phyloP scores from a whole-genome alignment of 1,140 invertebrate species.

The Aleiodes sp. region DNA sequence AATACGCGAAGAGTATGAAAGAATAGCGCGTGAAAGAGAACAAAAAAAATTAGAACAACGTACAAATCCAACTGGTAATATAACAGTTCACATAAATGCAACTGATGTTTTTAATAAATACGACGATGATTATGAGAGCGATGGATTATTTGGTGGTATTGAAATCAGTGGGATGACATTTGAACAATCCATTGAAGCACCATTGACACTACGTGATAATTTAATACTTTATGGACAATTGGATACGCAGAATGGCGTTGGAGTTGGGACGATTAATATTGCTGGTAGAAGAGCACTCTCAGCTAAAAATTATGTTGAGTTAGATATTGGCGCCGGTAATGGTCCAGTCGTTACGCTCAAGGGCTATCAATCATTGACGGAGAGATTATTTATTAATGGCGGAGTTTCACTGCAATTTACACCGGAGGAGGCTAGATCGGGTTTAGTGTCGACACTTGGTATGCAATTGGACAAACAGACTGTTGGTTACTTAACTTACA shows the following conservation, averaged over 20 bases:
- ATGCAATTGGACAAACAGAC: slow-evolving; percentile 86
- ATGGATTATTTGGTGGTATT: slow-evolving; percentile 74
- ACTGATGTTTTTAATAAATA: slow-evolving; percentile 90
- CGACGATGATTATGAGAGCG: slow-evolving; percentile 75
- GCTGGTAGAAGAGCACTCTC: slow-evolving; percentile 80
- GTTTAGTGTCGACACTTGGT: slow-evolving; percentile 79
- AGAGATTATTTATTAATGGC: slow-evolving; percentile 77
- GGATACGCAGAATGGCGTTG: slow-evolving; percentile 86
- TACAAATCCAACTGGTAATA: slow-evolving; percentile 89
- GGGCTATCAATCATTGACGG: slow-evolving; percentile 76
- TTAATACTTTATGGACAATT: slow-evolving; percentile 82
- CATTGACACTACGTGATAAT: slow-evolving; percentile 85
- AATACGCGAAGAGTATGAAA: slow-evolving; percentile 94
- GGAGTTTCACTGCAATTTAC: slow-evolving; percentile 78
- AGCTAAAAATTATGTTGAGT: slow-evolving; percentile 85
- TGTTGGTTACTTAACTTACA: slow-evolving; percentile 87
- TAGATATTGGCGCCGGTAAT: slow-evolving; percentile 82
- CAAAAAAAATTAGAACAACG: slow-evolving; percentile 84
- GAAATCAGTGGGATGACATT: slow-evolving; percentile 93
- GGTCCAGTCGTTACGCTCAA: slow-evolving; percentile 79
- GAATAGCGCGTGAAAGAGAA: slow-evolving; percentile 80
- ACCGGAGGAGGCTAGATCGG: slow-evolving; percentile 75
- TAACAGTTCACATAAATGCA: slow-evolving; percentile 90
- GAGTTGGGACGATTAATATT: slow-evolving; percentile 78
- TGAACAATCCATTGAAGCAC: slow-evolving; percentile 91